These are phyloP conservation scores for Ptychadena robeensis DNA, from an alignment of 2,797 vertebrate species.

Conservation along the genomic window DNA sequence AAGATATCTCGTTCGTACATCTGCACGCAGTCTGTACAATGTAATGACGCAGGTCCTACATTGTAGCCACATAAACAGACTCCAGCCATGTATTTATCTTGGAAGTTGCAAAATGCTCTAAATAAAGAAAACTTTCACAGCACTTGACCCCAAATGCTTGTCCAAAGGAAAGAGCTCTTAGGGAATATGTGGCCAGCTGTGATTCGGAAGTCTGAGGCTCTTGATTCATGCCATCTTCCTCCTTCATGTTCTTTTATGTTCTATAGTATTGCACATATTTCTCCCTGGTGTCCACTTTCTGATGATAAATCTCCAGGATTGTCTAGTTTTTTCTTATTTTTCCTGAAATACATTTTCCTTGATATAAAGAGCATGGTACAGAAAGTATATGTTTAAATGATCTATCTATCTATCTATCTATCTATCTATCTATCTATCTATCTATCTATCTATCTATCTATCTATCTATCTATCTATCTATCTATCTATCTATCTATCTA, in stretches of 20 bases:
- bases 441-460: conserved; percentile 9
- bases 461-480: neutral
- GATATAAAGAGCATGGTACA: conserved; percentile 27
- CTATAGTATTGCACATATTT: conserved; percentile 38
- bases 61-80: conserved; percentile 66
- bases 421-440: conserved; percentile 20
- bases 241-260: conserved; percentile 27
- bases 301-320: conserved; percentile 33
- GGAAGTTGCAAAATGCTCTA: conserved; percentile 68
- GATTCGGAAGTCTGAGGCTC: neutral
- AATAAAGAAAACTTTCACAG: conserved; percentile 71
- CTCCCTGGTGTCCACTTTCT: conserved; percentile 41
- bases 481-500: no score
- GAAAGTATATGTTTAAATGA: neutral
- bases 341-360: no score
- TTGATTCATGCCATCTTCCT: conserved; percentile 39
- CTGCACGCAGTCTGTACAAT: conserved; percentile 57
- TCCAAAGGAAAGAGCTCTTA: conserved; percentile 58
- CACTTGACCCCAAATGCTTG: conserved; percentile 67
- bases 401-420: conserved; percentile 13
- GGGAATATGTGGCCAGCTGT: conserved; percentile 40
- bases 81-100: conserved; percentile 57
- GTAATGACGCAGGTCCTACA: conserved; percentile 61
- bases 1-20: neutral
- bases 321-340: conserved; percentile 19